Evolutionary conservation across 1,140 invertebrate species (phyloP), one percentile per base, ranked within the genome.

Genomic region (Leucophenga varia): DNA sequence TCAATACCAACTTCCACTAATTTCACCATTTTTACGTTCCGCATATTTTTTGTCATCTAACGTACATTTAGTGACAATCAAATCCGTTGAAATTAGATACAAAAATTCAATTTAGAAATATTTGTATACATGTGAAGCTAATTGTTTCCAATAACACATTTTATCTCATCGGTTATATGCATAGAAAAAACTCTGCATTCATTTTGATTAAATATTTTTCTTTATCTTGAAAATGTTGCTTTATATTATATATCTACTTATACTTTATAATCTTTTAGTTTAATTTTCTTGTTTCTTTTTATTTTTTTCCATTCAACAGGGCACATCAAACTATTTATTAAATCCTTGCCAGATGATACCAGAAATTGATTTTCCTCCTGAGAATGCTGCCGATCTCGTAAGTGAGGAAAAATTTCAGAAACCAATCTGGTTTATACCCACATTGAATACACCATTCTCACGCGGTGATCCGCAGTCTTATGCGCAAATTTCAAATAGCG

Each of bases 271-370:
- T 35, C 10, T 35, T 35, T 35, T 13, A 35, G 6, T 8, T n/a
- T n/a, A 8, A 30, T 30, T n/a, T n/a, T n/a, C n/a, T n/a, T n/a
- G n/a, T n/a, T n/a, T n/a, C n/a, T n/a, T n/a, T n/a, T n/a, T n/a
- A n/a, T 16, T 45, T 8, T 9, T 40, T 40, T 42, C n/a, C n/a
- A n/a, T 28, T 42, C 25, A 30, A 43, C 3, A 73, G 70, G 71
- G 71, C 10, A 52, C 51, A 3, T 67, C 72, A 1, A 74, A 74
- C 28, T 74, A 74, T 39, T 43, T 74, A 14, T 39, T 74, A 0
- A 74, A 74, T 52, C 68, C 71, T 21, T 72, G 72, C 49, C 72
- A 74, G 45, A 71, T 74, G 60, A 72, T 74, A 63, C 72, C 72
- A 1, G 65, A 74, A 37, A 65, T 74, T 12, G 65, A 74, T 35